Evolutionary conservation across 2,113 vertebrate genomes (phyloP).

Genomic region (Suricata suricatta): DNA sequence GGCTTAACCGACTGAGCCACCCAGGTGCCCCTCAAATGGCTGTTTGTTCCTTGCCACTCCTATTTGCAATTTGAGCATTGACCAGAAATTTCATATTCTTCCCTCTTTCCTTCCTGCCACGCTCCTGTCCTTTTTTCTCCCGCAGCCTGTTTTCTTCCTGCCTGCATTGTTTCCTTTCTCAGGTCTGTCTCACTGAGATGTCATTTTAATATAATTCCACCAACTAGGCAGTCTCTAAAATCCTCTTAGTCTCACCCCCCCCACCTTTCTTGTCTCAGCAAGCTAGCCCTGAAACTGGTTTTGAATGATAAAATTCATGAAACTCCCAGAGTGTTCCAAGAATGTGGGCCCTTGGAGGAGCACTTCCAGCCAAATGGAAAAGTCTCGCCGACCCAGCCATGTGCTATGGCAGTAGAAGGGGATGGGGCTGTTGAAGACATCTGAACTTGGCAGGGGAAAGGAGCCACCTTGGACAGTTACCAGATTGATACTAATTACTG

Average conservation of each 20-base stretch:
- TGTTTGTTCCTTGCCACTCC: not conserved
- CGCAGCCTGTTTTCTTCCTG: not conserved
- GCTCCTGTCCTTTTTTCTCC: not conserved
- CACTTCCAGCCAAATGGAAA: not conserved
- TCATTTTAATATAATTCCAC: not conserved
- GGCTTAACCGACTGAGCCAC: too few relatives aligned
- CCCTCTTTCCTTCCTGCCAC: not conserved
- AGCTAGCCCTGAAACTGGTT: not conserved
- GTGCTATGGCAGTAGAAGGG: not conserved
- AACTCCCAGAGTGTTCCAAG: not conserved
- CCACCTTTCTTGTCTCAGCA: not conserved
- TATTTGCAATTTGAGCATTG: slow-evolving; percentile 14
- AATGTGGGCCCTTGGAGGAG: not conserved
- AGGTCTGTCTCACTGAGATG: not conserved
- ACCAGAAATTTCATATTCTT: not conserved
- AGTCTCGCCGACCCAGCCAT: not conserved
- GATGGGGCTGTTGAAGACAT: not conserved
- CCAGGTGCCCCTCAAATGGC: too few relatives aligned
- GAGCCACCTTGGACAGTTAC: not conserved
- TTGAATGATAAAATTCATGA: not conserved
- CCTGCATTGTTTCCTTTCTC: not conserved
- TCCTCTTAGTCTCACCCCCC: not conserved
- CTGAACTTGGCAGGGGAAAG: not conserved
- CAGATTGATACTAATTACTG: not conserved
- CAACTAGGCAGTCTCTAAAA: not conserved